Evolutionary conservation across 2,888 invertebrate species (phyloP).

Genomic region (Aleiodes testaceus): DNA sequence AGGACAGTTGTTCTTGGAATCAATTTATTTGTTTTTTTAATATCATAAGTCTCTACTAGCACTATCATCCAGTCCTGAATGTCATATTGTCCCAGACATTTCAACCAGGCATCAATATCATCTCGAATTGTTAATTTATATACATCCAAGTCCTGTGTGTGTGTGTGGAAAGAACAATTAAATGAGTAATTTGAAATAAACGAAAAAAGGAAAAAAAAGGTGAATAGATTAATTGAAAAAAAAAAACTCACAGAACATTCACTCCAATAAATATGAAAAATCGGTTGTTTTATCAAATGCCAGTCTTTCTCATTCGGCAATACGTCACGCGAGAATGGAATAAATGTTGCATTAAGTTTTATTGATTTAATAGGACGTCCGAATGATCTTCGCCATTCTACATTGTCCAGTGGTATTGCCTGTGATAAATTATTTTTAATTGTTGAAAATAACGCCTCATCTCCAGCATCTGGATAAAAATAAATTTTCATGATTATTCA

Average conservation of each 20-base stretch:
- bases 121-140: slow-evolving; percentile 92
- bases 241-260: slow-evolving; percentile 80
- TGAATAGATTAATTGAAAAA: slow-evolving; percentile 7
- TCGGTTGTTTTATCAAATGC: slow-evolving; percentile 89
- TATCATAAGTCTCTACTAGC: slow-evolving; percentile 92
- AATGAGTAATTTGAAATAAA: slow-evolving; percentile 42
- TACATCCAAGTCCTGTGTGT: slow-evolving; percentile 86
- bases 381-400: slow-evolving; percentile 94
- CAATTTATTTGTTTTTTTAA: slow-evolving; percentile 92
- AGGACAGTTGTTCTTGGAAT: slow-evolving; percentile 93
- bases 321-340: slow-evolving; percentile 84
- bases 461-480: slow-evolving; percentile 82
- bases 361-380: slow-evolving; percentile 91
- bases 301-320: slow-evolving; percentile 83
- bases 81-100: slow-evolving; percentile 82
- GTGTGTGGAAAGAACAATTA: slow-evolving; percentile 74
- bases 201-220: neutral
- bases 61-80: slow-evolving; percentile 95
- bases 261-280: slow-evolving; percentile 96
- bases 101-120: slow-evolving; percentile 91
- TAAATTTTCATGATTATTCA: slow-evolving; percentile 13
- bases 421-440: slow-evolving; percentile 85
- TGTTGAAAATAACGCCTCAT: slow-evolving; percentile 88
- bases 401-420: slow-evolving; percentile 88
- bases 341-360: slow-evolving; percentile 86